phyloP scores from a whole-genome alignment of 2,113 vertebrate species.

The Origma solitaria region DNA sequence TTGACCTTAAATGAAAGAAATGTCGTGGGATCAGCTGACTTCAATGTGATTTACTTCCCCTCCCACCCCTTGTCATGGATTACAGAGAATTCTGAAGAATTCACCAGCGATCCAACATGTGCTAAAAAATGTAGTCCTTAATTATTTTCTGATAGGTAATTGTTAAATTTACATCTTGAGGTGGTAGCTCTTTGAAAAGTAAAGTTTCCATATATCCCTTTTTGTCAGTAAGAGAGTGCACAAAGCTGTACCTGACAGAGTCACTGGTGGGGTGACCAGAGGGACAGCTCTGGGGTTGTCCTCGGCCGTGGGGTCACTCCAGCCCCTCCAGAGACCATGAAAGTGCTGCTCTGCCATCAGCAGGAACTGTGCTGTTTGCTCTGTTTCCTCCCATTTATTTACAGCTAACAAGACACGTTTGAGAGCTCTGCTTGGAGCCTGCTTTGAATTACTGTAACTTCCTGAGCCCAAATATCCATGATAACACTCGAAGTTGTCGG shows the following conservation, averaged over 20 bases:
- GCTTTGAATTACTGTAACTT: neutral
- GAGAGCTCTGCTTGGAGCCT: neutral
- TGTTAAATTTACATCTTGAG: neutral
- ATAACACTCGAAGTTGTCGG: neutral
- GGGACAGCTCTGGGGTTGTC: neutral
- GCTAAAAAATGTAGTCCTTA: neutral
- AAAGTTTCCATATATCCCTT: neutral
- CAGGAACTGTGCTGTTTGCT: neutral
- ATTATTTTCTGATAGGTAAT: neutral
- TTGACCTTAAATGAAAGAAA: conserved; percentile 7
- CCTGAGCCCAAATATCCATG: neutral
- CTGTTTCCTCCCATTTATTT: neutral
- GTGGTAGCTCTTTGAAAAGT: neutral
- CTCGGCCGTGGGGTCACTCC: neutral
- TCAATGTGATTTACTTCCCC: neutral
- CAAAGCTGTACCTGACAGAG: neutral
- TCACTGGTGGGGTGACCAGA: neutral
- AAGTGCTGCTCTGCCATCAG: neutral
- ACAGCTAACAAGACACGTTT: neutral
- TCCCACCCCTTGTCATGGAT: neutral
- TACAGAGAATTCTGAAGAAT: neutral
- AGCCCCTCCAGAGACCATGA: neutral
- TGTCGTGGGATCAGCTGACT: neutral
- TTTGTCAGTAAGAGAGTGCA: neutral
- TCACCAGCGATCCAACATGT: neutral